Evolutionary conservation across 2,797 vertebrate genomes (phyloP), one percentile per base, ranked within the genome.

Genomic region (Squalus acanthias): DNA sequence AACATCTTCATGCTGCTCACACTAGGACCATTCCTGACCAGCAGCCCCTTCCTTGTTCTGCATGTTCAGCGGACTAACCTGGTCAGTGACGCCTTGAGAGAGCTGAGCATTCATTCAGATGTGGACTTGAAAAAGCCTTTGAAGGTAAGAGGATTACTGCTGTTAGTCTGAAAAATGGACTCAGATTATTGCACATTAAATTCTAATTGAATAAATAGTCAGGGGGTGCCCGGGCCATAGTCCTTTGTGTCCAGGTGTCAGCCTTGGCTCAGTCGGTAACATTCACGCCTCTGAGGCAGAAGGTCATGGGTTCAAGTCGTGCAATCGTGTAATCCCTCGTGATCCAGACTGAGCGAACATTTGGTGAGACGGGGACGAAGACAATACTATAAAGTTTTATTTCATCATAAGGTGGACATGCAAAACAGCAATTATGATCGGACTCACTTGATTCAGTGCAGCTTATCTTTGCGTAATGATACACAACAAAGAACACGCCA

Each of bases 1-100:
- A 99, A 99, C 17, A 98, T 99, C 97, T 99, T 99, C 96, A 99
- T 99, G 99, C 98, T 99, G 98, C 98, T 99, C 96, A 99, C 99
- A 1, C 97, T 99, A 98, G 99, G 99, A 97, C 99, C 99, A 96
- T 98, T 99, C 97, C 98, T 99, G 96, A 99, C 99, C 96, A 98
- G 98, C 97, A 99, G 99, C 97, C 99, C 99, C 95, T 99, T 99
- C 97, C 97, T 99, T 96, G 99, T 99, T 96, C 98, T 99, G 96
- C 99, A 99, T 0, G 99, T 99, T 91, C 99, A 99, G 96, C 98
- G 99, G 96, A 98, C 98, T 97, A 99, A 99, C 97, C 98, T 99
- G 96, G 99, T 99, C 3, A 99, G 99, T 26, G 99, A 99, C 97
- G 99, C 99, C 10, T 97, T 99, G 26, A 98, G 99, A 13, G 99